Base-by-base conservation (phyloP, 2,797 vertebrate genomes). In the Diglossa cyanea region DNA sequence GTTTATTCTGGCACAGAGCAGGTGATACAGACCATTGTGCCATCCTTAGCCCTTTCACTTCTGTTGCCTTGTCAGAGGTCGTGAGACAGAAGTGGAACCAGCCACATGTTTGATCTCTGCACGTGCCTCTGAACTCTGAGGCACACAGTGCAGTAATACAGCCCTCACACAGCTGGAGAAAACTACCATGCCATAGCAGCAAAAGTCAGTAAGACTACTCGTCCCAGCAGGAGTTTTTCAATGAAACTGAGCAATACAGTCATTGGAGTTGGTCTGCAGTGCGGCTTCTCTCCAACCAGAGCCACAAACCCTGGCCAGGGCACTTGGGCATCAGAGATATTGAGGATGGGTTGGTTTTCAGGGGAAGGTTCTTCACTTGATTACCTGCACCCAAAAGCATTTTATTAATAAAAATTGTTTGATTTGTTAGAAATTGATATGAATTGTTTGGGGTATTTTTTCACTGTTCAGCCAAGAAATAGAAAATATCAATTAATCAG, bases 251-350 rank as follows among this genome's bases (percentile, higher is more conserved):
- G 85, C 63, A 84, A 53, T 19, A 8, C 23, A 39, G 7, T 53
- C 53, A 13, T 4, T 40, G 47, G 45, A 86, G 28, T 9, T 0
- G 0, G 12, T 18, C 51, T 71, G 10, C 42, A 47, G 31, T 51
- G 33, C 42, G 0, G 0, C 18, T 66, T 74, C 24, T 77, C 26
- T 87, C n/a, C 35, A 68, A 6, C 9, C 31, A 86, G 40, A 63
- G 25, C 50, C 68, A 19, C 5, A 67, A 63, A 75, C 19, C 14
- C 33, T 55, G 9, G 15, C 42, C 50, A 40, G 21, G 21, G 35
- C 7, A 54, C 40, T 18, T 42, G 39, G 40, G 19, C 8, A 8
- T n/a, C 48, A 68, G 40, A 51, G 21, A 15, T 5, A 6, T 7
- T 0, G 0, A 72, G 13, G 16, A 26, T 44, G 9, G 21, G 17